phyloP scores from a whole-genome alignment of 2,888 invertebrate genomes.

The Xestia sexstrigata region DNA sequence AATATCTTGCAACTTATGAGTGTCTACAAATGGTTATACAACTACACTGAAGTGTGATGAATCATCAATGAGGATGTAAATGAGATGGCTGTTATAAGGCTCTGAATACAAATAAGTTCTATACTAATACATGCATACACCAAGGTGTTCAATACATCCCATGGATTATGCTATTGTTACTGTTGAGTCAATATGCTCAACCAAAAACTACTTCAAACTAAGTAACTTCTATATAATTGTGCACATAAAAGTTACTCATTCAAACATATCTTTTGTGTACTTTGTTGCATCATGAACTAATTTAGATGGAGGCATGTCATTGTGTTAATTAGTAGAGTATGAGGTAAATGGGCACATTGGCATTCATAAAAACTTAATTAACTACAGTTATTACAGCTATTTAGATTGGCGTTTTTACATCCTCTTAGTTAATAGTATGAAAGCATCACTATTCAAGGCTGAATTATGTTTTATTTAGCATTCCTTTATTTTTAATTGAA shows the following conservation, averaged over 20 bases:
- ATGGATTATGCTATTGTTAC: slow-evolving; percentile 26
- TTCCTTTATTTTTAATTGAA: slow-evolving; percentile 22
- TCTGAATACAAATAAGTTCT: slow-evolving; percentile 66
- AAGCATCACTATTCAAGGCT: slow-evolving; percentile 68
- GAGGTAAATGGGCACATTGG: slow-evolving; percentile 68
- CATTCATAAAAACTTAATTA: slow-evolving; percentile 69
- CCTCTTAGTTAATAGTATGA: slow-evolving; percentile 67
- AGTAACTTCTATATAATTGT: slow-evolving; percentile 9
- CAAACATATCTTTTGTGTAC: slow-evolving; percentile 30
- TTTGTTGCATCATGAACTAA: slow-evolving; percentile 53
- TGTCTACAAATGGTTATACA: slow-evolving; percentile 58
- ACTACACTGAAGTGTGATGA: slow-evolving; percentile 62
- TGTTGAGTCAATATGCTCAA: slow-evolving; percentile 21
- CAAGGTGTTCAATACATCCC: slow-evolving; percentile 23
- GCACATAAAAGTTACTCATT: slow-evolving; percentile 29
- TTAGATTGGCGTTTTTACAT: slow-evolving; percentile 62
- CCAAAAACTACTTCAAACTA: slow-evolving; percentile 10
- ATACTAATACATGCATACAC: slow-evolving; percentile 14
- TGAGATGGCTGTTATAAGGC: slow-evolving; percentile 55
- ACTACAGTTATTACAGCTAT: slow-evolving; percentile 65
- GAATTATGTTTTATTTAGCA: slow-evolving; percentile 47
- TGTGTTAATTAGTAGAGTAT: slow-evolving; percentile 64
- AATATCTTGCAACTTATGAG: slow-evolving; percentile 58
- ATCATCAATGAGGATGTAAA: slow-evolving; percentile 68
- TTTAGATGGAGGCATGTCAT: slow-evolving; percentile 50